Evolutionary conservation across 2,113 vertebrate species (phyloP).

Genomic region (Ageneiosus marmoratus): DNA sequence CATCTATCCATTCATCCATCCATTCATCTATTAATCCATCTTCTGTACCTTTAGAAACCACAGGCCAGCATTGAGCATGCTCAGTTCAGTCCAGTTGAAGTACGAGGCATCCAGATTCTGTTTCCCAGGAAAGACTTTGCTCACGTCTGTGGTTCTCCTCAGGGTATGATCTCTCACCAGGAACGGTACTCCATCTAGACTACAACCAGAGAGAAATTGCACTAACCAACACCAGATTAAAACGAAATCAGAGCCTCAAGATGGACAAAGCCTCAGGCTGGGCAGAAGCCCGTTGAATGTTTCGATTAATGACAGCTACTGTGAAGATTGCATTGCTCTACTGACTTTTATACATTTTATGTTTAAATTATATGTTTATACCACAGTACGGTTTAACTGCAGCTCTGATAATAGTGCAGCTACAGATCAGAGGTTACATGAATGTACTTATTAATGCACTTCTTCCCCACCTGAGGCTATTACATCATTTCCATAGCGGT

Average conservation of each 20-base stretch:
- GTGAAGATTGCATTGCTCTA: too few relatives aligned
- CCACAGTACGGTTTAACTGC: not conserved
- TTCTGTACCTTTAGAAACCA: slow-evolving; percentile 96
- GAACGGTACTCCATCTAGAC: slow-evolving; percentile 90
- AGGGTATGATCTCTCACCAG: slow-evolving; percentile 86
- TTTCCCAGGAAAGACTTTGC: slow-evolving; percentile 79
- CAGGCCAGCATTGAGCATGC: slow-evolving; percentile 85
- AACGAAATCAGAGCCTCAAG: not conserved
- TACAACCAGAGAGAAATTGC: slow-evolving; percentile 57
- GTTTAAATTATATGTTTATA: too few relatives aligned
- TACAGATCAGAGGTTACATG: not conserved
- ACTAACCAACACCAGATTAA: not conserved
- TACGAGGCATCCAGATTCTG: slow-evolving; percentile 73
- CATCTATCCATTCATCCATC: not conserved
- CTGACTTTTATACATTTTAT: too few relatives aligned
- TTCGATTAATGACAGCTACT: not conserved
- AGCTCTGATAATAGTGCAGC: not conserved
- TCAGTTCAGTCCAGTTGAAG: slow-evolving; percentile 93
- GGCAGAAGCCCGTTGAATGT: not conserved
- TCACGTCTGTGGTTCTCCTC: slow-evolving; percentile 86
- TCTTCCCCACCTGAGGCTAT: not conserved
- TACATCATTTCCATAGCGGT: not conserved
- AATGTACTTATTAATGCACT: too few relatives aligned
- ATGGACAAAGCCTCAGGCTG: not conserved
- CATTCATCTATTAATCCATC: not conserved